phyloP scores from a whole-genome alignment of 2,113 vertebrate species.

The Seriola rivoliana region DNA sequence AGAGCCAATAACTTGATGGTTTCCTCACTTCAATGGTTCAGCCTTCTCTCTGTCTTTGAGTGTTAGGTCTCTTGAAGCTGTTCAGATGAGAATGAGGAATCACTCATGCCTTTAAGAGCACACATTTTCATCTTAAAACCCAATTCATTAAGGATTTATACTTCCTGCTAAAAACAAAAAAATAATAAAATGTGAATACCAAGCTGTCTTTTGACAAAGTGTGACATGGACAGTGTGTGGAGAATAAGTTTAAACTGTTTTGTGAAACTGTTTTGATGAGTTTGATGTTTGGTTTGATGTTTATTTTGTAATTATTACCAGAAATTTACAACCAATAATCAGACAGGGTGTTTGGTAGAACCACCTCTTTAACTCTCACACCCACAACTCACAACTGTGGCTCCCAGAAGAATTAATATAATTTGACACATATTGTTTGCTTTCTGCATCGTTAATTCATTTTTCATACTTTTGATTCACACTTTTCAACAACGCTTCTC shows the following conservation, averaged over 20 bases:
- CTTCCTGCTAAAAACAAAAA: constrained; percentile 4
- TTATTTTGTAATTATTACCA: constrained; percentile 4
- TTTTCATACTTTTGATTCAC: constrained; percentile 37
- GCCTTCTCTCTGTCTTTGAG: constrained; percentile 32
- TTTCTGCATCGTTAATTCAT: constrained; percentile 36
- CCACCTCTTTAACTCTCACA: constrained; percentile 28
- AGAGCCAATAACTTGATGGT: constrained; percentile 42
- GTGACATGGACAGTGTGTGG: background rate
- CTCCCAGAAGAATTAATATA: constrained; percentile 47
- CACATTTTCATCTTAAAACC: background rate
- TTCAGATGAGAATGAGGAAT: constrained; percentile 4
- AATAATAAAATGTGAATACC: background rate
- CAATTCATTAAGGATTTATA: constrained; percentile 12
- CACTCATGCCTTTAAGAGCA: background rate
- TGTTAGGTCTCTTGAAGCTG: constrained; percentile 12
- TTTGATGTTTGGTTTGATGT: constrained; percentile 10
- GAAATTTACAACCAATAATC: constrained; percentile 41
- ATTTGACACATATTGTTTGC: constrained; percentile 33
- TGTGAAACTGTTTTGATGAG: constrained; percentile 13
- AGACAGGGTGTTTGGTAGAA: constrained; percentile 16
- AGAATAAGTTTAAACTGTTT: background rate
- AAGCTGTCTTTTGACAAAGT: background rate
- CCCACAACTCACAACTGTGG: constrained; percentile 16
- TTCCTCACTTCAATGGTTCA: constrained; percentile 41
- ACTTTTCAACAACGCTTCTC: constrained; percentile 28